These are phyloP conservation scores for Heterochromis multidens DNA, from an alignment of 2,113 vertebrate genomes.

Conservation along the genomic window DNA sequence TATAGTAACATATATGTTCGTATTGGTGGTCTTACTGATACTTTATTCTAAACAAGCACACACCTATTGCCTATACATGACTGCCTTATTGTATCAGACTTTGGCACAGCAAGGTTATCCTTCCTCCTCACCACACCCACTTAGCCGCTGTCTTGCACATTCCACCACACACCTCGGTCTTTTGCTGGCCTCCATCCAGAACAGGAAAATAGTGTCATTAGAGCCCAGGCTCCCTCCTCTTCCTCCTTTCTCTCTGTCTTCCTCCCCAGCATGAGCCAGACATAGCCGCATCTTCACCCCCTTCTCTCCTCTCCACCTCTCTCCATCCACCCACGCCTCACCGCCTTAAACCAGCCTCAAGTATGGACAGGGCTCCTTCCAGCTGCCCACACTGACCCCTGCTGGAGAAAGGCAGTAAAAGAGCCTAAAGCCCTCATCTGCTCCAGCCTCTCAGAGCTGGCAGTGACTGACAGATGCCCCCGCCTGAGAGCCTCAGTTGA, in stretches of 20 bases:
- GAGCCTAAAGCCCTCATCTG: not conserved
- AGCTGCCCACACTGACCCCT: conserved; percentile 36
- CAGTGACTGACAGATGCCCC: conserved; percentile 12
- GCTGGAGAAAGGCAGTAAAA: conserved; percentile 18
- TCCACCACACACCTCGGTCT: conserved; percentile 24
- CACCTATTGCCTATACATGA: not conserved
- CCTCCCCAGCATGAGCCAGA: not conserved
- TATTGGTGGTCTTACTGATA: not conserved
- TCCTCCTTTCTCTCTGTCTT: not conserved
- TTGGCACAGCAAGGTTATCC: not conserved
- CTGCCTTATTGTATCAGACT: not conserved
- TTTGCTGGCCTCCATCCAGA: not conserved
- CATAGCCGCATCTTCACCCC: conserved; percentile 8
- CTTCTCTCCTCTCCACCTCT: not conserved
- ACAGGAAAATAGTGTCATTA: conserved; percentile 13
- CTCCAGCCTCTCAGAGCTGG: not conserved
- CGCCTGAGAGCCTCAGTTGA: not conserved
- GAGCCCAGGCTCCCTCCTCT: not conserved
- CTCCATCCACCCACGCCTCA: not conserved
- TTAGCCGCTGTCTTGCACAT: conserved; percentile 21
- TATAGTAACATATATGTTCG: not conserved
- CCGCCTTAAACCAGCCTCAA: not conserved
- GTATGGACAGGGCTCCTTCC: not conserved
- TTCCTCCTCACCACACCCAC: conserved; percentile 39
- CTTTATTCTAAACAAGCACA: not conserved